Evolutionary conservation across 2,888 invertebrate species (phyloP), one percentile per base, ranked within the genome.

Genomic region (Mythimna ferrago): DNA sequence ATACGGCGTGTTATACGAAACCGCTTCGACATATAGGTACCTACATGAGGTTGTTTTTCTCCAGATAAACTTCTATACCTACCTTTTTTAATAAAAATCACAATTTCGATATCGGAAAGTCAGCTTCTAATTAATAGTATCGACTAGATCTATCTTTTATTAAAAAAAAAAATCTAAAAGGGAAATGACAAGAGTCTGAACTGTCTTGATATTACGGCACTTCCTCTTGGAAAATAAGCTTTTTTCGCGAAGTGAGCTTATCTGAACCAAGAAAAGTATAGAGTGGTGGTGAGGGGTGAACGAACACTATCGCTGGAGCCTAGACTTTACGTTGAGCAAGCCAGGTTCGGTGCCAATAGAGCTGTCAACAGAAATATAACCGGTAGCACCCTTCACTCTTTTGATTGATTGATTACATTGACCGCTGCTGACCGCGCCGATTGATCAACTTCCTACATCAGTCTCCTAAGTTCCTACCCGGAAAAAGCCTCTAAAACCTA

Each of bases 341-440:
- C 6, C 54, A n/a, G 32, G n/a, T 14, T 4, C 14, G 6, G 51
- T 57, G 6, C 19, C 7, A n/a, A 41, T 32, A 32, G 32, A 60
- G 32, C 11, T 38, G 44, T 54, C 38, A 48, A 16, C 35, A 51
- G 5, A n/a, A 32, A 6, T 54, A 21, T 41, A 64, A 56, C 78
- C 60, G 64, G 78, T 78, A 72, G 48, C 53, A 41, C 11, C 32
- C 71, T 26, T 53, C 21, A 44, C 41, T 56, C 2, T 73, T 66
- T 58, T 54, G 71, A 64, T 60, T 71, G 78, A 78, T 71, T 78
- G 66, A 73, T 76, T 78, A n/a, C 1, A 53, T 63, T 54, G 79
- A 78, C 79, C 57, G 57, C 48, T 11, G 38, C 7, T n/a, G 9
- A 53, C 51, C 51, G 51, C 48, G 19, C 48, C 53, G n/a, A 19